A percentile compares a stretch with the other conserved stretches of the same genome.
Conservation (phyloP, 1,140 invertebrate genomes). For the Anastatus disparis region DNA sequence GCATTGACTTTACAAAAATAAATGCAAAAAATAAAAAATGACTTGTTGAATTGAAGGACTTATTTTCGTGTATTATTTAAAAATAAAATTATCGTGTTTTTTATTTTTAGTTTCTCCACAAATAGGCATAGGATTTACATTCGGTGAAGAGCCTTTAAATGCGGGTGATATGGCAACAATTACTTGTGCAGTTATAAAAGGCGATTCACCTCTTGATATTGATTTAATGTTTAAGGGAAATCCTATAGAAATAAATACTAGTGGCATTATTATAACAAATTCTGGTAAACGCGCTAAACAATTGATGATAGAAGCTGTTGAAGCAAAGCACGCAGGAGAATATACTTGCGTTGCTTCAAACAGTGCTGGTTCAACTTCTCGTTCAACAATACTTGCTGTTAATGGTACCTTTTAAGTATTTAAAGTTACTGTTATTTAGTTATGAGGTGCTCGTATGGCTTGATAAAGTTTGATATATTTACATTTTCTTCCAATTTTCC, state of each 20-base stretch:
- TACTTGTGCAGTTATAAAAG: slow-evolving; percentile 77
- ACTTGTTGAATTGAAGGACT: too few species aligned
- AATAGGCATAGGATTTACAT: slow-evolving; percentile 78
- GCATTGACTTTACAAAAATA: too few species aligned
- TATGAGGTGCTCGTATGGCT: too few species aligned
- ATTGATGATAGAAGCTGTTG: slow-evolving; percentile 74
- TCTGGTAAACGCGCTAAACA: slow-evolving; percentile 74
- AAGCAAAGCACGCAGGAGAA: slow-evolving; percentile 72
- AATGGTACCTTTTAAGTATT: too few species aligned
- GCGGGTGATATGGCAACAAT: slow-evolving; percentile 73
- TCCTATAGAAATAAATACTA: slow-evolving; percentile 60
- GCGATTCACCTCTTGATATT: slow-evolving; percentile 78
- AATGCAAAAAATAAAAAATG: too few species aligned
- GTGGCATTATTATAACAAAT: slow-evolving; percentile 69
- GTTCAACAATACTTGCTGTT: slow-evolving; percentile 72
- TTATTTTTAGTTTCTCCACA: slow-evolving; percentile 75
- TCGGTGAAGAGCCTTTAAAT: slow-evolving; percentile 77
- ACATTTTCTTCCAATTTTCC: too few species aligned
- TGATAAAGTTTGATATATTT: too few species aligned
- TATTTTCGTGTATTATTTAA: too few species aligned
- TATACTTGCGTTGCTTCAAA: slow-evolving; percentile 77
- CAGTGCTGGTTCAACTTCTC: slow-evolving; percentile 71
- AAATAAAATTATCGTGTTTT: too few species aligned
- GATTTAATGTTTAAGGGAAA: slow-evolving; percentile 73
- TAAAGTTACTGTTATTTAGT: too few species aligned